Conservation (phyloP, 2,113 vertebrate genomes). For the Bostrychus sinensis region DNA sequence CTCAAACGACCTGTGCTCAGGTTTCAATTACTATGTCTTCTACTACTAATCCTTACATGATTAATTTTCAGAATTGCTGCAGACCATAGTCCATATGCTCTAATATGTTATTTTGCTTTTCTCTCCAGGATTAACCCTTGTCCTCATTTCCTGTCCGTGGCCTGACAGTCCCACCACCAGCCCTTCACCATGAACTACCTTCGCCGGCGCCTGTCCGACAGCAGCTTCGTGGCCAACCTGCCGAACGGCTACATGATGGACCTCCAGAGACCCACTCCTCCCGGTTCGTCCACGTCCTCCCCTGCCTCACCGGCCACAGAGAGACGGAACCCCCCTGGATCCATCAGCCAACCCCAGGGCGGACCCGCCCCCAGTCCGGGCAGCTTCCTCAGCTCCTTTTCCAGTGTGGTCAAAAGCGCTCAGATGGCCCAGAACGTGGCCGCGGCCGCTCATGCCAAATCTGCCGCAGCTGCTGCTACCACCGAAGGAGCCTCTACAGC, state of each 20-base stretch:
- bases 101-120: no score
- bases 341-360: slow-evolving; percentile 56
- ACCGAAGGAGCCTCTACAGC: slow-evolving; percentile 50
- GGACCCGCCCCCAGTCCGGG: slow-evolving; percentile 51
- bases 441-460: slow-evolving; percentile 81
- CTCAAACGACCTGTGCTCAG: no score
- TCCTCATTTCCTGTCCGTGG: slow-evolving; percentile 16
- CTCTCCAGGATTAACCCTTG: slow-evolving; percentile 38
- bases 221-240: slow-evolving; percentile 95
- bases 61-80: no score
- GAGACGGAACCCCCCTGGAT: slow-evolving; percentile 81
- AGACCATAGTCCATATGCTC: no score
- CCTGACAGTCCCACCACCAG: slow-evolving; percentile 66
- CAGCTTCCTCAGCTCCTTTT: slow-evolving; percentile 94
- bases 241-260: slow-evolving; percentile 98
- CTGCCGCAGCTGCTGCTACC: slow-evolving; percentile 39
- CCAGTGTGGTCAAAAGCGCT: slow-evolving; percentile 90
- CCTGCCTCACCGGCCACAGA: slow-evolving; percentile 78
- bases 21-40: no score
- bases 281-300: slow-evolving; percentile 85
- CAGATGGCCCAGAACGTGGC: slow-evolving; percentile 84
- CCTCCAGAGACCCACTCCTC: slow-evolving; percentile 84
- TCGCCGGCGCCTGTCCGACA: slow-evolving; percentile 93
- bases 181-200: slow-evolving; percentile 92
- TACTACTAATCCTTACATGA: no score